phyloP scores from a whole-genome alignment of 2,888 invertebrate genomes.

The Smittia aterrima region DNA sequence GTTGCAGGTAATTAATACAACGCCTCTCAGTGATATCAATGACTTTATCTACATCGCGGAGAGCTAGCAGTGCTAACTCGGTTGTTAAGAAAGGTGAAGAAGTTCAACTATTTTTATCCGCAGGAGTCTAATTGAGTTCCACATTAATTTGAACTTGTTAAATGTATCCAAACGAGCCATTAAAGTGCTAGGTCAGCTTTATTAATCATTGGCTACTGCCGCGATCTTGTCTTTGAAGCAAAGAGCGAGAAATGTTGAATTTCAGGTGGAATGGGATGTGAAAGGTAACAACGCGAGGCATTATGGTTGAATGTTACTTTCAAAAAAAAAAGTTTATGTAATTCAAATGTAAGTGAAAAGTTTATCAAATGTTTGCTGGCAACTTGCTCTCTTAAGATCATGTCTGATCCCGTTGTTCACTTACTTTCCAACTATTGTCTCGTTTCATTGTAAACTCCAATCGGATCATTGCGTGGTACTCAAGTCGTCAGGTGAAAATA shows the following conservation, averaged over 20 bases:
- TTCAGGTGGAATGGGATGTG: conserved; percentile 14
- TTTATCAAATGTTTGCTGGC: neutral
- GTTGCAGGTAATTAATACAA: too few species aligned
- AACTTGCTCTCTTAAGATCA: neutral
- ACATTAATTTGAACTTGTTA: neutral
- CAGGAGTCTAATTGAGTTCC: conserved; percentile 15
- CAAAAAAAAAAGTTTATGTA: conserved; percentile 1
- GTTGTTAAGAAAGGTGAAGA: too few species aligned
- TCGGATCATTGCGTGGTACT: neutral
- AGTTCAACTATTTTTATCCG: neutral
- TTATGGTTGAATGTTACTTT: neutral
- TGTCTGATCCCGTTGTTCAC: neutral
- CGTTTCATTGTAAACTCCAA: too few species aligned
- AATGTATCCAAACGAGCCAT: neutral
- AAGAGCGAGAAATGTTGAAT: conserved; percentile 9
- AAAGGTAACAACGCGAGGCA: conserved; percentile 9
- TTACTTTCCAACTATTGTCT: neutral
- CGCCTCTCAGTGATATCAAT: too few species aligned
- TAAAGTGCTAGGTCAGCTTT: conserved; percentile 23
- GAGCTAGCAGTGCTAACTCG: too few species aligned
- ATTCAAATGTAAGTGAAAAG: conserved; percentile 12
- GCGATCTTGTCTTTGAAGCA: conserved; percentile 2
- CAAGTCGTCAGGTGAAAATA: conserved; percentile 1
- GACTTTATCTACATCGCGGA: too few species aligned
- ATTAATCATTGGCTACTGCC: conserved; percentile 19